phyloP scores from a whole-genome alignment of 2,113 vertebrate genomes.

The Natator depressus region DNA sequence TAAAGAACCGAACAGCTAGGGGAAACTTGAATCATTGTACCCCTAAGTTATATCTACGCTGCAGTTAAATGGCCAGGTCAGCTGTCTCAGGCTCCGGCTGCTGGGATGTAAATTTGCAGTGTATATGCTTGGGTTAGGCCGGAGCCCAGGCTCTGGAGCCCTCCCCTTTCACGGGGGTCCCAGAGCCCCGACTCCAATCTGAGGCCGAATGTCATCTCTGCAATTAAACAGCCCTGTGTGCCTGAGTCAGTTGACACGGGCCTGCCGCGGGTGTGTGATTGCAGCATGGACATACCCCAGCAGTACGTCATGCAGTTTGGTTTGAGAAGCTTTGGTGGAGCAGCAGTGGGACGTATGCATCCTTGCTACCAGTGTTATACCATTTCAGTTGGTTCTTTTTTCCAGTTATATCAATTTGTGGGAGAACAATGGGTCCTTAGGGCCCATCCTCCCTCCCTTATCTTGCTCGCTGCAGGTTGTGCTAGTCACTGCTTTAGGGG shows the following conservation, averaged over 20 bases:
- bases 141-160: background rate
- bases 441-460: background rate
- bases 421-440: background rate
- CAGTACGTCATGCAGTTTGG: background rate
- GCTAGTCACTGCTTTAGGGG: too few species aligned
- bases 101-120: background rate
- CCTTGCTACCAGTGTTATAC: conserved; percentile 26
- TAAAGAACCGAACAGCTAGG: background rate
- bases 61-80: background rate
- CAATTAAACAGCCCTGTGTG: background rate
- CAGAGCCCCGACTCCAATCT: background rate
- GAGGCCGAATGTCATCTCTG: background rate
- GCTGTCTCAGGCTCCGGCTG: background rate
- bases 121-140: background rate
- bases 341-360: background rate
- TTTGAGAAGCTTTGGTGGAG: conserved; percentile 1
- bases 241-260: background rate
- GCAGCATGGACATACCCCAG: background rate
- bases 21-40: background rate
- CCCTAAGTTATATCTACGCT: background rate
- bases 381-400: background rate
- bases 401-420: background rate
- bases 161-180: background rate
- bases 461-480: too few species aligned
- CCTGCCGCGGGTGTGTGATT: background rate